phyloP scores from a whole-genome alignment of 1,140 invertebrate genomes.

The Leptinotarsa lineolata region DNA sequence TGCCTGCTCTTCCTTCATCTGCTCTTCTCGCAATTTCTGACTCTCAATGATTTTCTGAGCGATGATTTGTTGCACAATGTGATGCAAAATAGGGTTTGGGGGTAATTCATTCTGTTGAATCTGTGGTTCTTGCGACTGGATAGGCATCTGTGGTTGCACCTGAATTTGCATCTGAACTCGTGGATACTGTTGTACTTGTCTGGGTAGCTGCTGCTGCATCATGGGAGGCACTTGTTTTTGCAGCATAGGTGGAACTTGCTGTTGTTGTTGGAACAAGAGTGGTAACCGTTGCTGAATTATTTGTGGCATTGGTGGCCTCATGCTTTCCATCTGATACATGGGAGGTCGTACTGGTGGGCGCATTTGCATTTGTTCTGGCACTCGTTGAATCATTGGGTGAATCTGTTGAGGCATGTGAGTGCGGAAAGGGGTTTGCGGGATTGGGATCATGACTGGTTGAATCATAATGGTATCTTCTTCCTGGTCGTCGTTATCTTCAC shows the following conservation, averaged over 20 bases:
- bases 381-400: constrained; percentile 32
- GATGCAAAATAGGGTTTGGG: constrained; percentile 52
- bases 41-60: constrained; percentile 53
- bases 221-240: background rate
- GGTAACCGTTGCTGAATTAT: constrained; percentile 41
- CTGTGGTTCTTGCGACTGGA: background rate
- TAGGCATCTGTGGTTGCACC: background rate
- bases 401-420: constrained; percentile 51
- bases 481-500: constrained; percentile 44
- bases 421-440: constrained; percentile 47
- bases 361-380: constrained; percentile 36
- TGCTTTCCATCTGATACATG: constrained; percentile 48
- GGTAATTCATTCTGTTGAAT: constrained; percentile 33
- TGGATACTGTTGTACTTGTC: constrained; percentile 28
- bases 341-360: constrained; percentile 35
- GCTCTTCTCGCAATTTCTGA: constrained; percentile 34
- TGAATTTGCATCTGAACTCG: constrained; percentile 23
- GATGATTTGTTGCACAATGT: constrained; percentile 54
- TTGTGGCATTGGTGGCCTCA: constrained; percentile 52
- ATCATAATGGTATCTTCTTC: constrained; percentile 56
- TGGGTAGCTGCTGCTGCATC: background rate
- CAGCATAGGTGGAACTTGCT: background rate
- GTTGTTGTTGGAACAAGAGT: background rate
- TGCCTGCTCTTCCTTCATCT: constrained; percentile 26
- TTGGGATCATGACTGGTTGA: constrained; percentile 54